These are phyloP conservation scores for Macrotis lagotis DNA, from an alignment of 2,113 vertebrate genomes.

Conservation along the genomic window DNA sequence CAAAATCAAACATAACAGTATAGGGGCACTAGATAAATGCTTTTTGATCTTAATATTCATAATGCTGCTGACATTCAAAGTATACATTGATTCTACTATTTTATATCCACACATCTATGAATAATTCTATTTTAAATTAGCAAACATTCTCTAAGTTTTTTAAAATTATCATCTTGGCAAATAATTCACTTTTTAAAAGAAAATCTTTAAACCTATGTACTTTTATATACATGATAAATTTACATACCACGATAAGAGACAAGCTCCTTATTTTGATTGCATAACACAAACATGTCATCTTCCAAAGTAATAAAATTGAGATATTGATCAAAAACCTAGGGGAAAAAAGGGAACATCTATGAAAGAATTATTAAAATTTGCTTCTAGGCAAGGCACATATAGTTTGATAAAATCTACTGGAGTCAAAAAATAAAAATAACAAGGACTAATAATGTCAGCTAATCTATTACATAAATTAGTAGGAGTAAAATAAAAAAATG, in stretches of 20 bases:
- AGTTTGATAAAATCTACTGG: conserved; percentile 37
- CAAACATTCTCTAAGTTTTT: conserved; percentile 20
- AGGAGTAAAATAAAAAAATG: neutral
- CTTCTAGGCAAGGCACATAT: conserved; percentile 33
- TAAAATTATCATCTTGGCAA: neutral
- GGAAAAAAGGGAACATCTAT: conserved; percentile 65
- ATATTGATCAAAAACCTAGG: conserved; percentile 98
- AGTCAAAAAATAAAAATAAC: conserved; percentile 26
- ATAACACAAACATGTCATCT: conserved; percentile 98
- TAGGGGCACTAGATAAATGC: neutral
- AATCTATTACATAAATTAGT: neutral
- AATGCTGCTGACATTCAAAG: neutral
- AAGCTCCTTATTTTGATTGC: conserved; percentile 97
- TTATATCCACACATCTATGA: neutral
- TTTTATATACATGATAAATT: conserved; percentile 66
- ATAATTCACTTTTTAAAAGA: conserved; percentile 34
- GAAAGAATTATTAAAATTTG: conserved; percentile 36
- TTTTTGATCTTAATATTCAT: neutral
- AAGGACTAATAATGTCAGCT: conserved; percentile 26
- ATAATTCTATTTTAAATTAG: neutral
- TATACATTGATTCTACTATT: neutral
- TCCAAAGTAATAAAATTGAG: conserved; percentile 99
- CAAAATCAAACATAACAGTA: neutral
- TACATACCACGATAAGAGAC: conserved; percentile 96
- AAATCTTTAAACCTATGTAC: conserved; percentile 23